Evolutionary conservation across 2,888 invertebrate genomes (phyloP), one percentile per base, ranked within the genome.

Genomic region (Sturmia bella): DNA sequence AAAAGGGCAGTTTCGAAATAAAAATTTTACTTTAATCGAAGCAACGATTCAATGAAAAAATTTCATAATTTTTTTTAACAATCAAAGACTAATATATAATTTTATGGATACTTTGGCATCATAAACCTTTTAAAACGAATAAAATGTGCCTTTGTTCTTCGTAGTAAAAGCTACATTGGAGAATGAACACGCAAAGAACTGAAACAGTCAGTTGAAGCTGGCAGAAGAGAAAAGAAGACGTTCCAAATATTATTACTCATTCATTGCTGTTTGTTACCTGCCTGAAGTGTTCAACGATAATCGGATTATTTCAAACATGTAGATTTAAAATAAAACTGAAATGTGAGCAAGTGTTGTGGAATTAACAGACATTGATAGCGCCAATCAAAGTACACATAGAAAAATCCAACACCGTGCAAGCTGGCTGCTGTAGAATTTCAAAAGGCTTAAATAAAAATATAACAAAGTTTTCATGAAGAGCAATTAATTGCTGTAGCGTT

Each of bases 221-320:
- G 27, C 15, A 32, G 45, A 54, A 41, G 48, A 41, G 32, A 75
- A 59, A 21, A 68, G 4, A 32, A 61, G 43, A 68, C 15, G 52
- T 17, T 61, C 39, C 27, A 56, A 57, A 64, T 64, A 27, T 70
- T 74, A 64, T 57, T 69, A 75, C 70, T 70, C 32, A 9, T 32
- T 9, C 32, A 9, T 54, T 72, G 66, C 63, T 73, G 76, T 32
- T 54, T 72, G 66, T 68, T 73, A 80, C 80, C 76, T 76, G 68
- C 68, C 45, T 56, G 64, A 74, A 59, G 63, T 69, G 69, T 11
- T 74, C 13, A 61, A 70, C 41, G 41, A 54, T 76, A 81, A 75
- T 82, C 64, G 78, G 82, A 78, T 82, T 82, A 82, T 75, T 75
- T 63, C 21, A 73, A 61, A 24, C 54, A 41, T 45, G 15, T 12